Conservation (phyloP, 2,113 vertebrate genomes). For the Corapipo altera region DNA sequence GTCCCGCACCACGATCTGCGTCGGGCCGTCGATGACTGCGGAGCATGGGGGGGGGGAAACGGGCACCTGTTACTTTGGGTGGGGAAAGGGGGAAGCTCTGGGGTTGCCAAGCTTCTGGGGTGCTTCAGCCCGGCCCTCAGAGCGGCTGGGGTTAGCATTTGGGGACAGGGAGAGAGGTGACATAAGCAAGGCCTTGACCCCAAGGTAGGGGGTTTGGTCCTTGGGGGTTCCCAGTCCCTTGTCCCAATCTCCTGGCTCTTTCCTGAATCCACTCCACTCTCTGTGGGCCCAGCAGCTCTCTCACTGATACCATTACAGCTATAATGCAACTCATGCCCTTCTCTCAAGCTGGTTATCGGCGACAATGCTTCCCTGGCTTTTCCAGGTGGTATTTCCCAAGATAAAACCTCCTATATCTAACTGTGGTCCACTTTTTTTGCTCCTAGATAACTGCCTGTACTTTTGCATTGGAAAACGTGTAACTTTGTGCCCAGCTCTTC, state of each 20-base stretch:
- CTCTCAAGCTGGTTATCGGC: fast-evolving
- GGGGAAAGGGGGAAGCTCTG: background rate
- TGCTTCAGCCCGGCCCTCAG: background rate
- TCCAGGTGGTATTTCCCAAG: background rate
- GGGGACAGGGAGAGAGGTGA: background rate
- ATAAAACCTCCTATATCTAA: background rate
- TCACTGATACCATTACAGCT: background rate
- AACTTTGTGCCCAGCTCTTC: background rate
- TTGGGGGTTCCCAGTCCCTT: background rate
- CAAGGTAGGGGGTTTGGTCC: background rate
- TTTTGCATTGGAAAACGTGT: background rate
- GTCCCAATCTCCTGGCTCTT: background rate
- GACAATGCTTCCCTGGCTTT: background rate
- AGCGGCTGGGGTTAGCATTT: background rate
- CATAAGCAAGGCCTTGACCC: too few species aligned
- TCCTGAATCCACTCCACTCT: background rate
- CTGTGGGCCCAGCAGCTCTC: background rate
- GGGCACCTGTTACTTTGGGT: background rate
- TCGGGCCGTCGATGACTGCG: constrained; percentile 91
- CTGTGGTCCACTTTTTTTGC: background rate
- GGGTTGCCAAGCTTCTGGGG: background rate
- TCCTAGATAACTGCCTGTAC: background rate
- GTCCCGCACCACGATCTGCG: constrained; percentile 89
- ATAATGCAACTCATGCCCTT: background rate
- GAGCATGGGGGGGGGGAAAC: background rate